Evolutionary conservation across 2,797 vertebrate species (phyloP).

Genomic region (Halcyon badia): DNA sequence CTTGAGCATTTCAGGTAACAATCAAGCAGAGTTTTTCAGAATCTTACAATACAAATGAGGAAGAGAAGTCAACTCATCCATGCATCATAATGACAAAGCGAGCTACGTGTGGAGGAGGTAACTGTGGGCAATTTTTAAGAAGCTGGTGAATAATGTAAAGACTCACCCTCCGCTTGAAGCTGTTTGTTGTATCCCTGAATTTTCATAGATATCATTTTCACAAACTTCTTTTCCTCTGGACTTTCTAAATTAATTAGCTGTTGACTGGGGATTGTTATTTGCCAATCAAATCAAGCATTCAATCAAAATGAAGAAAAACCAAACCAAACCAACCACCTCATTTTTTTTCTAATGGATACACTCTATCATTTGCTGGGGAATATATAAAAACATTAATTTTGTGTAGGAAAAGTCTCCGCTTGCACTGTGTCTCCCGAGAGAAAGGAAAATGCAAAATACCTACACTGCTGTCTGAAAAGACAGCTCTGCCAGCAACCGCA

Average conservation of each 20-base stretch:
- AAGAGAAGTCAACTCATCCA: background rate
- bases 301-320: background rate
- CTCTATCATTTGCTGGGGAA: background rate
- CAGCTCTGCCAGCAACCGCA: slow-evolving; percentile 48
- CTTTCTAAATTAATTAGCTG: background rate
- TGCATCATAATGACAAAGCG: background rate
- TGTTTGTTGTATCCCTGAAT: background rate
- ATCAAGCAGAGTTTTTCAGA: background rate
- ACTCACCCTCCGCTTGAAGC: background rate
- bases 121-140: background rate
- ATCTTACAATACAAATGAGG: background rate
- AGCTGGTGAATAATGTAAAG: background rate
- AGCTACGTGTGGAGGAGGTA: background rate
- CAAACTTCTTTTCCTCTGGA: background rate
- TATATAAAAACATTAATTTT: background rate
- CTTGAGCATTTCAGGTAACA: background rate
- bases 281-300: background rate
- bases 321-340: background rate
- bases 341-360: background rate
- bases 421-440: background rate
- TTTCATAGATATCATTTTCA: background rate
- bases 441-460: background rate
- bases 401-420: background rate
- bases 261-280: background rate
- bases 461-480: background rate